Evolutionary conservation across 2,888 invertebrate genomes (phyloP).

Genomic region (Brachyptera putata): DNA sequence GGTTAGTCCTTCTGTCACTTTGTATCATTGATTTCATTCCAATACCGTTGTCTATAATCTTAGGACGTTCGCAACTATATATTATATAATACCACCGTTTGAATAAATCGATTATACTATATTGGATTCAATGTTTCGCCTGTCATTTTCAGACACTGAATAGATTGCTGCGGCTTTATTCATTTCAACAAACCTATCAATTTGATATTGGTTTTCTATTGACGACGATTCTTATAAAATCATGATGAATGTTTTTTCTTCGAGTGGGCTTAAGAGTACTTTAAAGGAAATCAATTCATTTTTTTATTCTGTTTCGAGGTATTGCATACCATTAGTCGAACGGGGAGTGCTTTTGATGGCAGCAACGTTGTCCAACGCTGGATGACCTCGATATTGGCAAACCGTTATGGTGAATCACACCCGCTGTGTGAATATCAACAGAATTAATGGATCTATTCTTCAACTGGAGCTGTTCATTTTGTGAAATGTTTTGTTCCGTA

Average conservation of each 20-base stretch:
- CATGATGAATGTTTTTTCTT: neutral
- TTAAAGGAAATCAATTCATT: neutral
- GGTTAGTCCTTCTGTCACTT: too few species aligned
- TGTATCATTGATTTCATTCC: too few species aligned
- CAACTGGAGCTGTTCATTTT: constrained; percentile 19
- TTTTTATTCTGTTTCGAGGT: too few species aligned
- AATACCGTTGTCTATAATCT: too few species aligned
- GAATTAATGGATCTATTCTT: constrained; percentile 27
- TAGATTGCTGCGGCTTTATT: neutral
- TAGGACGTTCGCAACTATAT: too few species aligned
- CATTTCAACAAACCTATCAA: neutral
- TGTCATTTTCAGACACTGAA: constrained; percentile 5
- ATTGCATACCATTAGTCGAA: too few species aligned
- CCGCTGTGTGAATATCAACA: constrained; percentile 22
- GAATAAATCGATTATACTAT: constrained; percentile 5
- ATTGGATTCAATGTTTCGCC: constrained; percentile 6
- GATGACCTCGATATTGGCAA: constrained; percentile 14
- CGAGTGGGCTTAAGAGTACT: neutral
- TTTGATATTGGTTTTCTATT: constrained; percentile 1
- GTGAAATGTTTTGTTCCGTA: constrained; percentile 23
- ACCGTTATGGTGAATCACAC: constrained; percentile 16
- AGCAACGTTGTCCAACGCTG: too few species aligned
- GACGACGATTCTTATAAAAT: neutral
- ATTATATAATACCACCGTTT: too few species aligned
- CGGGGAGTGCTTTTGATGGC: too few species aligned